These are phyloP conservation scores for Anas acuta DNA, from an alignment of 2,797 vertebrate species.

Conservation along the genomic window DNA sequence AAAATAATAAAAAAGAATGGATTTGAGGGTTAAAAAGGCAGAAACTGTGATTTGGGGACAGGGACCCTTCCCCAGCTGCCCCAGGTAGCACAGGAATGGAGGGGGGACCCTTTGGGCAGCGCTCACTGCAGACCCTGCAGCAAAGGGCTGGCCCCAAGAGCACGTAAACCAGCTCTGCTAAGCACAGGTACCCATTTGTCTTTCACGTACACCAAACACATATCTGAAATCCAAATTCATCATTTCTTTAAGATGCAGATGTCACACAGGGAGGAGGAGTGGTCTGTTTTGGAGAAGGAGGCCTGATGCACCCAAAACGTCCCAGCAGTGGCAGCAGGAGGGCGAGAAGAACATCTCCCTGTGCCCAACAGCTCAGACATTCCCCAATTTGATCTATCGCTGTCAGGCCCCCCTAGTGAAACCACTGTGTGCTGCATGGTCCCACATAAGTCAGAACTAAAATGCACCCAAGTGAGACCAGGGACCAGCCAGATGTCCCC, in stretches of 20 bases:
- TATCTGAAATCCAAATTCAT: neutral
- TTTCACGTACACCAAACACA: neutral
- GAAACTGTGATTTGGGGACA: neutral
- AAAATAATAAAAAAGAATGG: neutral
- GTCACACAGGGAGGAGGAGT: neutral
- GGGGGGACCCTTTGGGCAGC: neutral
- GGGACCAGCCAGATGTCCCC: neutral
- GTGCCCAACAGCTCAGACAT: neutral
- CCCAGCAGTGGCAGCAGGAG: neutral
- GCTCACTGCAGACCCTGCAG: neutral
- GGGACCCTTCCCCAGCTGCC: neutral
- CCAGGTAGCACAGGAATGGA: neutral
- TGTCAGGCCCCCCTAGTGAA: neutral
- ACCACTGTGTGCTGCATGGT: neutral
- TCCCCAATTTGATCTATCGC: neutral
- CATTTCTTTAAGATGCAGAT: neutral
- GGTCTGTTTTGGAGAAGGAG: neutral
- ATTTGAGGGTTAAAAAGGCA: neutral
- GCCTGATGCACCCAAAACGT: neutral
- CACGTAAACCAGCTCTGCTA: neutral
- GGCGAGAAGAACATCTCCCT: neutral
- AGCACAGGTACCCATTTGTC: neutral
- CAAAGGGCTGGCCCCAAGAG: neutral
- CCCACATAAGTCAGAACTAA: fast-evolving
- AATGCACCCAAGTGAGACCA: neutral